Conservation (phyloP, 2,113 vertebrate species). For the Phoxinus phoxinus region DNA sequence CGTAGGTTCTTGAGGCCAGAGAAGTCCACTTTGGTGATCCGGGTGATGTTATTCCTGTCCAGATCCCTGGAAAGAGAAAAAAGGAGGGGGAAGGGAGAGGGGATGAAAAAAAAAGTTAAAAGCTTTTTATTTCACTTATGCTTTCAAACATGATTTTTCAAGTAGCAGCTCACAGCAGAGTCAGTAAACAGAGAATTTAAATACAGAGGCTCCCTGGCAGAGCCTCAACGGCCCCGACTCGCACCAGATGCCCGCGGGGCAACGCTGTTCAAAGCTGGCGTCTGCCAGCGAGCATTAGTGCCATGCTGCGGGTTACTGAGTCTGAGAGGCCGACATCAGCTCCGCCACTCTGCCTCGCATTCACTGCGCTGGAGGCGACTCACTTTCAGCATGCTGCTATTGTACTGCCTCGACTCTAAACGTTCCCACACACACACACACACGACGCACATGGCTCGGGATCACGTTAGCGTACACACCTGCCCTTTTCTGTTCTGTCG, state of each 20-base stretch:
- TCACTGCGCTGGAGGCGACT: background rate
- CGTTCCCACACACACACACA: background rate
- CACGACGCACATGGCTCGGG: background rate
- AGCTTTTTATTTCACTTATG: conserved; percentile 10
- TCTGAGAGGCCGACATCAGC: background rate
- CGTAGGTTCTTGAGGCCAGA: conserved; percentile 93
- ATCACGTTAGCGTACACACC: background rate
- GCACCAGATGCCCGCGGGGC: conserved; percentile 13
- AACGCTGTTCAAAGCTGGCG: background rate
- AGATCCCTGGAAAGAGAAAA: conserved; percentile 81
- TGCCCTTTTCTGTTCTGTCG: conserved; percentile 10
- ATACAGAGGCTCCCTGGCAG: background rate
- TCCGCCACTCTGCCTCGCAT: background rate
- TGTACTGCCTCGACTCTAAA: background rate
- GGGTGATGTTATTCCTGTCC: conserved; percentile 96
- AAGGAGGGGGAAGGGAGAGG: background rate
- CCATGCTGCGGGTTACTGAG: background rate
- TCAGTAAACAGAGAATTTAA: conserved; percentile 21
- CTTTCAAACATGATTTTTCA: conserved; percentile 22
- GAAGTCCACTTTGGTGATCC: conserved; percentile 94
- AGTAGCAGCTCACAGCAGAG: background rate
- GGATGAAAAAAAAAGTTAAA: conserved; percentile 16
- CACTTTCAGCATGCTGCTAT: background rate
- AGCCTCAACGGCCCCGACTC: background rate
- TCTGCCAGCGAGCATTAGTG: conserved; percentile 46